Percentiles rank a stretch among this genome's conserved stretches.
phyloP scores from a whole-genome alignment of 2,888 invertebrate genomes.

The Venustoraphidia nigricollis region DNA sequence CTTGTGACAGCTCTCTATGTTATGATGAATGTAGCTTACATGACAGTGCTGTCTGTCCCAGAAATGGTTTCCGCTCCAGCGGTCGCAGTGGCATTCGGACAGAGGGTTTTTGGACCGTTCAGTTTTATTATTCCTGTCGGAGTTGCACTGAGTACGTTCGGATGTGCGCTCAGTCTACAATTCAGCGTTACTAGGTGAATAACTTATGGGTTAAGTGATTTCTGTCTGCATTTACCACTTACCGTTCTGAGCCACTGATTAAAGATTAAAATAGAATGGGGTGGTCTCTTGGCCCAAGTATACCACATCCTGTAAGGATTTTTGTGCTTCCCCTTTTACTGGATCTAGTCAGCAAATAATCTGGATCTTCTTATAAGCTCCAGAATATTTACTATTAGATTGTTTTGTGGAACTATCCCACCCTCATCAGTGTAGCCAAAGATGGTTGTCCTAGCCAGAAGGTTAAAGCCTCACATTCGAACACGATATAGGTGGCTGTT shows the following conservation, averaged over 20 bases:
- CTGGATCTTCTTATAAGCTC: too few species aligned
- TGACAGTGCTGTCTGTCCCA: slow-evolving; percentile 55
- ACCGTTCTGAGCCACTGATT: background rate
- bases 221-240: background rate
- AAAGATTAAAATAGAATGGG: too few species aligned
- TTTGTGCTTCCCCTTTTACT: too few species aligned
- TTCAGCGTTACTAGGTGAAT: slow-evolving; percentile 53
- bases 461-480: too few species aligned
- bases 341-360: too few species aligned
- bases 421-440: too few species aligned
- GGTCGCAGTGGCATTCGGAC: slow-evolving; percentile 64
- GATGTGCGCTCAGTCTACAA: slow-evolving; percentile 62
- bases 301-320: too few species aligned
- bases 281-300: too few species aligned
- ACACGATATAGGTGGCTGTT: too few species aligned
- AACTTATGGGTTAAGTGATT: background rate
- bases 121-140: slow-evolving; percentile 57
- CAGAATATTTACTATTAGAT: too few species aligned
- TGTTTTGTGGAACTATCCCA: too few species aligned
- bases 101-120: slow-evolving; percentile 45
- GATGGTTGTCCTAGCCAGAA: too few species aligned
- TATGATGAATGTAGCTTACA: slow-evolving; percentile 75
- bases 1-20: slow-evolving; percentile 66
- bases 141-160: slow-evolving; percentile 63
- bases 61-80: slow-evolving; percentile 62